Conservation (phyloP, 2,797 vertebrate genomes). For the Sebastes umbrosus region DNA sequence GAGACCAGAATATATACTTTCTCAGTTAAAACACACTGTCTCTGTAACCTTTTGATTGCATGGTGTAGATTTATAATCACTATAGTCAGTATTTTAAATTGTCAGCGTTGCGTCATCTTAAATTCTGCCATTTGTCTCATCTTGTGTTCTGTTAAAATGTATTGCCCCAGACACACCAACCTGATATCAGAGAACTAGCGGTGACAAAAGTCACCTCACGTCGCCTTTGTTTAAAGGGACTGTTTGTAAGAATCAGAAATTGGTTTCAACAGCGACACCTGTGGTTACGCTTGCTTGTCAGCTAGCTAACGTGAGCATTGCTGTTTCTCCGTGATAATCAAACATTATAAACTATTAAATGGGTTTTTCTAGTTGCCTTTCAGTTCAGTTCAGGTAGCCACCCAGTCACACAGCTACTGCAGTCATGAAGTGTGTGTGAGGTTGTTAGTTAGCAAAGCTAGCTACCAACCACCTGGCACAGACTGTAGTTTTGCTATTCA, state of each 20-base stretch:
- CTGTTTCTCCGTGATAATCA: not conserved
- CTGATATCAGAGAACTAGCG: no score
- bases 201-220: no score
- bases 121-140: not conserved
- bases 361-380: accelerated
- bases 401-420: not conserved
- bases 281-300: constrained; percentile 45
- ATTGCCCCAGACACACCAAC: no score
- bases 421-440: constrained; percentile 6
- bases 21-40: not conserved
- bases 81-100: not conserved
- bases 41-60: not conserved
- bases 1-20: not conserved
- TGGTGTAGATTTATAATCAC: not conserved
- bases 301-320: constrained; percentile 1
- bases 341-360: not conserved
- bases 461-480: constrained; percentile 63
- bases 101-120: not conserved
- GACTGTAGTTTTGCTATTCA: constrained; percentile 57
- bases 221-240: no score
- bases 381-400: not conserved
- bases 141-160: not conserved
- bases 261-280: no score
- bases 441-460: constrained; percentile 59
- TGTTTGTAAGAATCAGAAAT: no score